Base-by-base conservation (phyloP, 2,797 vertebrate genomes). In the Falco biarmicus region DNA sequence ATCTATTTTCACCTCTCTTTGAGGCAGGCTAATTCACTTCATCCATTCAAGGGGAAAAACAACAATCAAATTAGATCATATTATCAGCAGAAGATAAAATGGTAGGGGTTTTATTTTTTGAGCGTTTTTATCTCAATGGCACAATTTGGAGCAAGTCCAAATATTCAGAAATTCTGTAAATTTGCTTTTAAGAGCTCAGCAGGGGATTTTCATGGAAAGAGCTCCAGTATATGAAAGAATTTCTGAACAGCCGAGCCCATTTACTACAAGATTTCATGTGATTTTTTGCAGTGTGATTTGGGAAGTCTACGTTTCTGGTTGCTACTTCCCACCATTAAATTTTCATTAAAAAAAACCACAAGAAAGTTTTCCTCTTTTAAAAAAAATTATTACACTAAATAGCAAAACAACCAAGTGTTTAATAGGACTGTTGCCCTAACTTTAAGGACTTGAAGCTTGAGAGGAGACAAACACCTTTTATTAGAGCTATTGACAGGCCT, bases 121-220 rank as follows among this genome's bases (percentile, higher is more conserved):
- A 90, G 69, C 74, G 54, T 96, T 97, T 95, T 95, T 92, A 90
- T 95, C 87, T 96, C 91, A 97, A 85, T 91, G 92, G 84, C 70
- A 90, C 39, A 66, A 86, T 97, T 97, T 97, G 94, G 94, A 96
- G 50, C 84, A 91, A 96, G 87, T 91, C 95, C 95, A 98, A 97
- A 95, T 83, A 96, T 82, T 96, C 91, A 88, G 81, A 96, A 97
- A 96, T 95, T 97, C 76, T 93, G 85, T 90, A 96, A 96, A 95
- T 94, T 95, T 95, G 50, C 79, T 96, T 96, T 95, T 90, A 95
- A 96, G 93, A 89, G 82, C 83, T 83, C 96, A 96, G 91, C 66
- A 95, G 96, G 92, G 95, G 60, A 20, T 41, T 92, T 92, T 87
- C 61, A 80, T 25, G 28, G 77, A 94, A 84, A 95, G 47, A 0